Evolutionary conservation across 2,888 invertebrate genomes (phyloP).

Genomic region (Macaria notata): DNA sequence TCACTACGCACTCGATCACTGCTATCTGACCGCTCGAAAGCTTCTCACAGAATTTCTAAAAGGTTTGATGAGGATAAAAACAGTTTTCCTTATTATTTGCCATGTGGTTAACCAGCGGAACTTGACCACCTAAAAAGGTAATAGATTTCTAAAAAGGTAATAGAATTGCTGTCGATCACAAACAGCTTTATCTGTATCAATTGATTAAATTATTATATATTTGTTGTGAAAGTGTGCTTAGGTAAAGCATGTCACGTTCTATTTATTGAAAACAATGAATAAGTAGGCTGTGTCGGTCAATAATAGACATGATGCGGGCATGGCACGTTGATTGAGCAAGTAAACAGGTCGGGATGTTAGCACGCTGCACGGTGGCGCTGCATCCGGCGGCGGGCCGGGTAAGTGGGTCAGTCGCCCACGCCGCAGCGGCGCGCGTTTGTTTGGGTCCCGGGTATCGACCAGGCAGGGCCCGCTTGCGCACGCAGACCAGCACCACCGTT

Average conservation of each 20-base stretch:
- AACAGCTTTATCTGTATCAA: too few relatives aligned
- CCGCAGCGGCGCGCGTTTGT: conserved; percentile 63
- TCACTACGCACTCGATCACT: conserved; percentile 21
- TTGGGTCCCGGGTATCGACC: conserved; percentile 78
- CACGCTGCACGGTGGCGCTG: conserved; percentile 19
- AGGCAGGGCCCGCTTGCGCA: conserved; percentile 53
- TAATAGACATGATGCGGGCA: too few relatives aligned
- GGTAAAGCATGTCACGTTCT: too few relatives aligned
- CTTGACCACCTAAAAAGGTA: too few relatives aligned
- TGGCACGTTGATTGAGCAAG: too few relatives aligned
- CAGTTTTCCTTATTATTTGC: conserved; percentile 1
- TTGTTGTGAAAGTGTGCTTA: too few relatives aligned
- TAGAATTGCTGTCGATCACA: too few relatives aligned
- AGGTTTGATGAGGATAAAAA: conserved; percentile 5
- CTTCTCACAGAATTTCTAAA: conserved; percentile 12
- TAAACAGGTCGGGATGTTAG: conserved; percentile 1
- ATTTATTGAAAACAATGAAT: too few relatives aligned
- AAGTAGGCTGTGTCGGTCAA: too few relatives aligned
- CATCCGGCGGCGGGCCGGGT: conserved; percentile 32
- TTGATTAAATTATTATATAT: too few relatives aligned
- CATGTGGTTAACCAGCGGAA: too few relatives aligned
- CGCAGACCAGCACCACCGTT: conserved; percentile 49
- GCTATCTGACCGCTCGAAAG: neutral
- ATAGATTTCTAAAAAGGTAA: too few relatives aligned
- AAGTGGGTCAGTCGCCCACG: conserved; percentile 75